Base-by-base conservation (phyloP, 2,888 invertebrate genomes). In the Oscheius sp. region DNA sequence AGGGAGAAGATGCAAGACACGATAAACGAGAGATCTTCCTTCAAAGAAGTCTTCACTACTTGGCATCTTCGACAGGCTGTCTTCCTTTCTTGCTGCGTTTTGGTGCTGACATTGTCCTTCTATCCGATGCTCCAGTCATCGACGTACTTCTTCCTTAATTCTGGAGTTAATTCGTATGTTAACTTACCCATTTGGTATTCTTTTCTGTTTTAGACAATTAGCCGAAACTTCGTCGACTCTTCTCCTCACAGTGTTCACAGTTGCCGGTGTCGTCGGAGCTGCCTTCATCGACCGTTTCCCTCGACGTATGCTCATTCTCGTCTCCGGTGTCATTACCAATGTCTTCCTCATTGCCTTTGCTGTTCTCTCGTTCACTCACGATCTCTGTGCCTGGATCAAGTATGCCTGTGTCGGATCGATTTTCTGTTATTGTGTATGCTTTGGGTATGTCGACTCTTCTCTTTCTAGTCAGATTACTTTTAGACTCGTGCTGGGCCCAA, bases 51-150 rank as follows among this genome's bases (percentile, higher is more conserved):
- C 43, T 69, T 85, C 23, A 69, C 76, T 1, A 84, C 81, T n/a
- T 84, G 82, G 82, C 84, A 85, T 58, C 78, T 85, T n/a, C 78
- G 85, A 13, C 80, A 80, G 23, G 84, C 85, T 3, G 81, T 85
- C 71, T 70, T 80, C 3, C 76, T 85, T 16, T 80, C 84, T 6
- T 71, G 80, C 21, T 76, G 80, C 9, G 84, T 83, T 1, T 68
- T 85, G n/a, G 77, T 81, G 0, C 78, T 85, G 6, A 85, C 85
- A 0, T 77, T 85, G 7, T 78, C 84, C n/a, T 85, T 84, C 72
- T 85, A 85, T 70, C 85, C 85, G 12, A 81, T 85, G 23, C 83
- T 85, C n/a, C 83, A 85, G 49, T 83, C 83, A 9, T 85, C 85
- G 16, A 85, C 85, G 3, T 77, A 74, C 64, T 84, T 85, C 69